Conservation (phyloP, 2,888 invertebrate species). For the Dysmachus trigonus region DNA sequence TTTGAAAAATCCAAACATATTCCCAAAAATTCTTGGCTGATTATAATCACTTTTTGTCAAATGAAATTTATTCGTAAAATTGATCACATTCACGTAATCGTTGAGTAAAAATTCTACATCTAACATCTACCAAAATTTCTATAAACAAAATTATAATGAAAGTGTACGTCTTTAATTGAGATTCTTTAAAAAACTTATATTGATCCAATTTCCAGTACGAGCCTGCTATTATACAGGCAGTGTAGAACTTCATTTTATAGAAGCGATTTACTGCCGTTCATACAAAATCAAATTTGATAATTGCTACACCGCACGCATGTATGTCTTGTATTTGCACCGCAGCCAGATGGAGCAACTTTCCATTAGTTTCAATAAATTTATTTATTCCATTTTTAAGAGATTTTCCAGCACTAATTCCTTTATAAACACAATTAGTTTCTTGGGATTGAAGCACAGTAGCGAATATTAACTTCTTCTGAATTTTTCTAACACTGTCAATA, state of each 20-base stretch:
- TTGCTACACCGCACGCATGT: background rate
- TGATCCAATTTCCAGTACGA: background rate
- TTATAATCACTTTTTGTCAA: background rate
- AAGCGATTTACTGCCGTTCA: background rate
- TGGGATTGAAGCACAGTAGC: background rate
- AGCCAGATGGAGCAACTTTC: background rate
- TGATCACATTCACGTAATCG: background rate
- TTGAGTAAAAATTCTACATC: background rate
- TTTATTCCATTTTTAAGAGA: background rate
- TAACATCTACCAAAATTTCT: background rate
- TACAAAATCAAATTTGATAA: background rate
- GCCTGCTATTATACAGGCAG: background rate
- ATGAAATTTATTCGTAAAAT: background rate
- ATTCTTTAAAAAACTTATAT: background rate
- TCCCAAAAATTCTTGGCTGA: too few relatives aligned
- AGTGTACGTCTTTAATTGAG: background rate
- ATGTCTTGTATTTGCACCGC: background rate
- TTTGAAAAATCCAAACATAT: too few relatives aligned
- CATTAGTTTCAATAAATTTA: background rate
- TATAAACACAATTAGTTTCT: background rate
- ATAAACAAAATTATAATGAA: background rate
- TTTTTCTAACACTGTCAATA: too few relatives aligned
- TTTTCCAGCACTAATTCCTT: background rate
- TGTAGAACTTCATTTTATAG: background rate
- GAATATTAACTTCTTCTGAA: too few relatives aligned